Evolutionary conservation across 2,797 vertebrate species (phyloP).

Genomic region (Crenuchus spilurus): DNA sequence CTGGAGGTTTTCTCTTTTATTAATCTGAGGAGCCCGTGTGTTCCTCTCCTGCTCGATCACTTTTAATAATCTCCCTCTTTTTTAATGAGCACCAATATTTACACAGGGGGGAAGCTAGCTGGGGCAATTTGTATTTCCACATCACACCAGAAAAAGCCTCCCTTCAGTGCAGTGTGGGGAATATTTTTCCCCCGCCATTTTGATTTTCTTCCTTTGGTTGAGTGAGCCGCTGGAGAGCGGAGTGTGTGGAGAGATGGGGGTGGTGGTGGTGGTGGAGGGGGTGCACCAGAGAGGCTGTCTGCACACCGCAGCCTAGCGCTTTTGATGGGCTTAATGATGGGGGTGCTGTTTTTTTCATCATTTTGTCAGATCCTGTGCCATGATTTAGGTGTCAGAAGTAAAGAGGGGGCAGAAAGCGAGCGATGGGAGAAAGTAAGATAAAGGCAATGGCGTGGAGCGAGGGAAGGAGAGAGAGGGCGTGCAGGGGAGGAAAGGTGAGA

Average conservation of each 20-base stretch:
- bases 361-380: slow-evolving; percentile 53
- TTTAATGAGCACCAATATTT: slow-evolving; percentile 81
- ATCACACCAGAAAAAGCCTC: slow-evolving; percentile 65
- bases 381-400: slow-evolving; percentile 51
- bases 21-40: slow-evolving; percentile 68
- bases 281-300: slow-evolving; percentile 29
- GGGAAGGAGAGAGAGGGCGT: neutral
- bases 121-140: slow-evolving; percentile 80
- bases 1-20: slow-evolving; percentile 61
- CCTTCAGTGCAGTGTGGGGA: slow-evolving; percentile 62
- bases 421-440: slow-evolving; percentile 12
- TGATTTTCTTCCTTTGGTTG: slow-evolving; percentile 55
- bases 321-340: slow-evolving; percentile 56
- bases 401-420: slow-evolving; percentile 5
- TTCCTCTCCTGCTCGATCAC: slow-evolving; percentile 73
- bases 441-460: slow-evolving; percentile 21
- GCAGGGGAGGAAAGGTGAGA: slow-evolving; percentile 16
- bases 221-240: slow-evolving; percentile 35
- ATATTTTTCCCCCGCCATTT: slow-evolving; percentile 72
- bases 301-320: slow-evolving; percentile 43
- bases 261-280: slow-evolving; percentile 11
- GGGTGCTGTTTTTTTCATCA: slow-evolving; percentile 46
- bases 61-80: slow-evolving; percentile 77
- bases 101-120: slow-evolving; percentile 73
- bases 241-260: slow-evolving; percentile 15